phyloP scores from a whole-genome alignment of 2,888 invertebrate species.

The Mythimna vitellina region DNA sequence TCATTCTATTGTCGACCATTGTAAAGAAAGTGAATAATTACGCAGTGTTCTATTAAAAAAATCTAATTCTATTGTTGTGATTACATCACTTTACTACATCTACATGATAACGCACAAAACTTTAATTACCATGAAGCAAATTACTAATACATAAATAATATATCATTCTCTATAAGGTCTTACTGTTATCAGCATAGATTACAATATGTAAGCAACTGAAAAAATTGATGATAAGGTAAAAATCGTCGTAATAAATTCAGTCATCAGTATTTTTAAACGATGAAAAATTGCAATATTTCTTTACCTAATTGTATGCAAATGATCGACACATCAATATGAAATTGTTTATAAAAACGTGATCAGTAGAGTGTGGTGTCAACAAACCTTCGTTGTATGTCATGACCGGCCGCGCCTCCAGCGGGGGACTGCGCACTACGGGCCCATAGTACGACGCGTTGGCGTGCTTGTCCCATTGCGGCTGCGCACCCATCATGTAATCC shows the following conservation, averaged over 20 bases:
- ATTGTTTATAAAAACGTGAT: conserved; percentile 34
- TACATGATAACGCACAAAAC: conserved; percentile 30
- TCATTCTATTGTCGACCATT: conserved; percentile 16
- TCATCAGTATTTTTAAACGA: conserved; percentile 44
- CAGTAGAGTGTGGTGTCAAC: conserved; percentile 62
- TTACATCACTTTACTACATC: conserved; percentile 24
- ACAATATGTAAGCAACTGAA: conserved; percentile 40
- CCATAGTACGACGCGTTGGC: conserved; percentile 72
- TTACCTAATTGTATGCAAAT: conserved; percentile 34
- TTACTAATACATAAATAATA: conserved; percentile 11
- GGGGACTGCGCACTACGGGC: conserved; percentile 71
- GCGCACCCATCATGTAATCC: conserved; percentile 77
- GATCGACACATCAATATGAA: conserved; percentile 27
- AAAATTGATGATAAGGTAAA: conserved; percentile 34
- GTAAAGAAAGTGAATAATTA: conserved; percentile 27
- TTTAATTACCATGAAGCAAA: conserved; percentile 21
- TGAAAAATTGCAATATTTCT: conserved; percentile 19
- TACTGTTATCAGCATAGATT: conserved; percentile 41
- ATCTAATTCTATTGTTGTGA: conserved; percentile 13
- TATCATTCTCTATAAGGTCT: conserved; percentile 34
- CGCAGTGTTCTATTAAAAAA: conserved; percentile 28
- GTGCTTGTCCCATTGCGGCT: conserved; percentile 81
- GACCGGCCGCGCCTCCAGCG: conserved; percentile 61
- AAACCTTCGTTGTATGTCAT: conserved; percentile 73
- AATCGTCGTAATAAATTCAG: conserved; percentile 12